phyloP scores from a whole-genome alignment of 2,113 vertebrate genomes.

The Tetrax tetrax region DNA sequence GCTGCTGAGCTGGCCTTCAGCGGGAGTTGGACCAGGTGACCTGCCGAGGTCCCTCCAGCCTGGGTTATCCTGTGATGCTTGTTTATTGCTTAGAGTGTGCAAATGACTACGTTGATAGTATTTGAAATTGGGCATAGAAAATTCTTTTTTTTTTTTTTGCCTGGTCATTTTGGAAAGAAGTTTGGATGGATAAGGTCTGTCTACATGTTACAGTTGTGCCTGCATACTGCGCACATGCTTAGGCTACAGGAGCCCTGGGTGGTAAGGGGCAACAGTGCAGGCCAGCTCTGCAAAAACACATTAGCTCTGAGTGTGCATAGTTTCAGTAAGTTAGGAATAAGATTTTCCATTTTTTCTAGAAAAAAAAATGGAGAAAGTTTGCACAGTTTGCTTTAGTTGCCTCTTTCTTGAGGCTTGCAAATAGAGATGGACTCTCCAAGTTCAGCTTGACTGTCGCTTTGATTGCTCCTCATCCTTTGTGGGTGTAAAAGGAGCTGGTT shows the following conservation, averaged over 20 bases:
- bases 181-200: neutral
- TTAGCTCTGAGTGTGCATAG: neutral
- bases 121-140: neutral
- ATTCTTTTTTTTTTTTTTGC: neutral
- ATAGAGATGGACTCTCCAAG: neutral
- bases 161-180: neutral
- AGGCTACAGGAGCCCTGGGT: neutral
- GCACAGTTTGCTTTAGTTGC: neutral
- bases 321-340: neutral
- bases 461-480: neutral
- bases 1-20: neutral
- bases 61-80: neutral
- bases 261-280: neutral
- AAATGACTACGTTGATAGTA: neutral
- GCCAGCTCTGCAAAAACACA: neutral
- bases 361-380: neutral
- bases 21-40: neutral
- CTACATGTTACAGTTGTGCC: neutral
- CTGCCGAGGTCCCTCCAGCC: neutral
- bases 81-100: neutral
- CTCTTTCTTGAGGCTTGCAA: neutral
- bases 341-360: neutral
- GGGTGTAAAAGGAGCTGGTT: neutral
- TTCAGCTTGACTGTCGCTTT: neutral
- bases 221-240: fast-evolving